These are phyloP conservation scores for Dendrocincla fuliginosa DNA, from an alignment of 2,797 vertebrate species.

Conservation along the genomic window DNA sequence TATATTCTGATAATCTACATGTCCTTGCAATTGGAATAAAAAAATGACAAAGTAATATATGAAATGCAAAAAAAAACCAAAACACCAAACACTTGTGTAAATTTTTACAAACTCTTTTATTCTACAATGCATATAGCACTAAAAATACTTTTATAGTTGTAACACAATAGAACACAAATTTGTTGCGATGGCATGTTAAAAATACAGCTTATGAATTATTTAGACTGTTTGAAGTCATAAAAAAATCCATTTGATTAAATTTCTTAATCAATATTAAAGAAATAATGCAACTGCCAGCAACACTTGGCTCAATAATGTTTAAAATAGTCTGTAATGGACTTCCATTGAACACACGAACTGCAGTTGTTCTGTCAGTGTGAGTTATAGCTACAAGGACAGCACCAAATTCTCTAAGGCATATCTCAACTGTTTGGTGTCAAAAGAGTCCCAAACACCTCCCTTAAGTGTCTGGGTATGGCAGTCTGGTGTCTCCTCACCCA, in stretches of 20 bases:
- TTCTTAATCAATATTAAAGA: constrained; percentile 44
- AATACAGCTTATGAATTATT: not conserved
- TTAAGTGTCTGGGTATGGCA: not conserved
- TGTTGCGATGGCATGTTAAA: not conserved
- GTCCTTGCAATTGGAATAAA: not conserved
- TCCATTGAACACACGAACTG: not conserved
- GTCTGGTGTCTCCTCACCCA: not conserved
- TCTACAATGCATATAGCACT: not conserved
- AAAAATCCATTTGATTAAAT: constrained; percentile 28
- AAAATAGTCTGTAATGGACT: constrained; percentile 4
- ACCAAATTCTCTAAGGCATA: not conserved
- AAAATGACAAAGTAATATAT: not conserved
- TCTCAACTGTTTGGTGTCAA: not conserved
- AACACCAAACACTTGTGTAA: too few relatives aligned
- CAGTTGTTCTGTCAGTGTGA: not conserved
- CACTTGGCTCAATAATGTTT: not conserved
- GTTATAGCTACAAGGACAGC: not conserved
- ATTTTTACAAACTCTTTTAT: not conserved
- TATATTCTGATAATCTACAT: not conserved
- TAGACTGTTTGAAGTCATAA: not conserved
- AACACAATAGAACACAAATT: not conserved
- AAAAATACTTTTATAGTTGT: not conserved
- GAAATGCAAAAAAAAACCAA: not conserved
- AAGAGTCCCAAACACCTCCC: not conserved
- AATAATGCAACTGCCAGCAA: constrained; percentile 28